A percentile compares a stretch with the other conserved stretches of the same genome.
These are phyloP conservation scores for Phoxinus phoxinus DNA, from an alignment of 2,113 vertebrate genomes.

Conservation along the genomic window DNA sequence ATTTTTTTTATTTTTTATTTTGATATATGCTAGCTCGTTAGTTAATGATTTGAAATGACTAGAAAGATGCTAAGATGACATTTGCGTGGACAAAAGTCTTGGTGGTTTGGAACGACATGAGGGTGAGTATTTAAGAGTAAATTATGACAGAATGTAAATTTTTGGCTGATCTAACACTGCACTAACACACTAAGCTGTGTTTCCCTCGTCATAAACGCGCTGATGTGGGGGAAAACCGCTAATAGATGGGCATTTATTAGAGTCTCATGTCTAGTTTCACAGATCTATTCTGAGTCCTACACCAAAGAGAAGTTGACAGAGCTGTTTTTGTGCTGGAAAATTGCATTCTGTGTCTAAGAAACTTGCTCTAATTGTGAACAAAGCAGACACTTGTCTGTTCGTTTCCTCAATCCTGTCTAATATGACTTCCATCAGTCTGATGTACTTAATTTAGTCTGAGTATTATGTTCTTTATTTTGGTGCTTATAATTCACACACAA, in stretches of 20 bases:
- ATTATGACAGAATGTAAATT: no score
- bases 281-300: background rate
- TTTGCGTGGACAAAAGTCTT: no score
- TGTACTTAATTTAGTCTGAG: background rate
- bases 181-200: no score
- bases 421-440: background rate
- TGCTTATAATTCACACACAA: background rate
- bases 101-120: no score
- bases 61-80: no score
- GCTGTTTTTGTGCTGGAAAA: background rate
- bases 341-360: background rate
- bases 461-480: background rate
- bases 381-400: slow-evolving; percentile 18
- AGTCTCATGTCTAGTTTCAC: slow-evolving; percentile 14
- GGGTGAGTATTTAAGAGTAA: no score
- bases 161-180: no score
- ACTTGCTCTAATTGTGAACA: slow-evolving; percentile 7
- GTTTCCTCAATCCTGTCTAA: background rate
- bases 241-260: slow-evolving; percentile 19
- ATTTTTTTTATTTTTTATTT: no score
- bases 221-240: background rate
- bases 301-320: background rate
- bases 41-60: no score
- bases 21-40: no score
- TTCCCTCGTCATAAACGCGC: background rate